phyloP scores from a whole-genome alignment of 1,140 invertebrate species.

The Lordiphosa mommai region DNA sequence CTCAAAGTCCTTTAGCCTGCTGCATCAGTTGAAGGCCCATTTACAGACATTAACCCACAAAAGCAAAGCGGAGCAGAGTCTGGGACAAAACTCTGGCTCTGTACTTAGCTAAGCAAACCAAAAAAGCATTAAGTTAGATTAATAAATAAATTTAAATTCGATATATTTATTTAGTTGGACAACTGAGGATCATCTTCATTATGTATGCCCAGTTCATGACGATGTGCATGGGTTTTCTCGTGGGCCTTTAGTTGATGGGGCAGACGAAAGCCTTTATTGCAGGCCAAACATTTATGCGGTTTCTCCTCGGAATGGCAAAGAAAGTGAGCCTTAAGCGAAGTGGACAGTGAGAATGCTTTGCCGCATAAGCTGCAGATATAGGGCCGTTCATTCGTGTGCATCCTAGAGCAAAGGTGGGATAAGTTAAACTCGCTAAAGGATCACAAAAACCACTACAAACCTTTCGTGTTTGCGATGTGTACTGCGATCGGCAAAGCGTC shows the following conservation, averaged over 20 bases:
- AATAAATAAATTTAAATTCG: background rate
- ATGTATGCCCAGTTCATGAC: constrained; percentile 14
- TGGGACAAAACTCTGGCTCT: constrained; percentile 1
- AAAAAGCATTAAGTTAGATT: background rate
- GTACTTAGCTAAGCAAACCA: constrained; percentile 1
- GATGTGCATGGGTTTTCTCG: constrained; percentile 49
- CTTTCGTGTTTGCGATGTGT: constrained; percentile 72
- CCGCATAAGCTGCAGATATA: constrained; percentile 81
- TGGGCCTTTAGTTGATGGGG: constrained; percentile 69
- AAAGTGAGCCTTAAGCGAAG: constrained; percentile 52
- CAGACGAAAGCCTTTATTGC: constrained; percentile 60
- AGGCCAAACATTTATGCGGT: constrained; percentile 54
- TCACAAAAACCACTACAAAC: constrained; percentile 11
- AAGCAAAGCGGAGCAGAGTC: constrained; percentile 39
- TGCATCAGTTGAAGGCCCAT: constrained; percentile 71
- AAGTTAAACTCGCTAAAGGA: background rate
- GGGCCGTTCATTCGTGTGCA: constrained; percentile 82
- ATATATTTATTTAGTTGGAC: background rate
- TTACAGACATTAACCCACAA: constrained; percentile 62
- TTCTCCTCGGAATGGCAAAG: constrained; percentile 55
- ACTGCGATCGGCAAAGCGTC: constrained; percentile 65
- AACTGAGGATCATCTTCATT: background rate
- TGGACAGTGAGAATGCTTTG: constrained; percentile 82
- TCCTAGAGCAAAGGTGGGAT: constrained; percentile 35
- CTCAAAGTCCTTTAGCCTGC: constrained; percentile 59